A percentile compares a stretch with the other conserved stretches of the same genome.
phyloP scores from a whole-genome alignment of 2,888 invertebrate genomes.

The Papilio demoleus region DNA sequence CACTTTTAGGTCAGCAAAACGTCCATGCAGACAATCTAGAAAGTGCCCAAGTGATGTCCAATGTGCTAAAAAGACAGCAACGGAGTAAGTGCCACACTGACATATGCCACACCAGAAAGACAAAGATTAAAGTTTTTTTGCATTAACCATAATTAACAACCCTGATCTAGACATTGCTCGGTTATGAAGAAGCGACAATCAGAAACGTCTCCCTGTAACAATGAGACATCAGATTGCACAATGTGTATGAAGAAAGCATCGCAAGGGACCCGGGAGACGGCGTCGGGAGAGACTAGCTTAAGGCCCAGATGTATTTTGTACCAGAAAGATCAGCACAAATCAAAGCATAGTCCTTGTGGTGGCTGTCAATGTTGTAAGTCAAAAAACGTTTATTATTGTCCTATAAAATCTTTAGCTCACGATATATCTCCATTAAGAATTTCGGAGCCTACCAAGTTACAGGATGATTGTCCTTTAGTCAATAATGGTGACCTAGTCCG shows the following conservation, averaged over 20 bases:
- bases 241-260: slow-evolving; percentile 25
- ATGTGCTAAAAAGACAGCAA: neutral
- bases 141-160: neutral
- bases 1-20: neutral
- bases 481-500: no score
- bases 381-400: neutral
- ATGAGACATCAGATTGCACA: slow-evolving; percentile 14
- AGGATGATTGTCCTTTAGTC: no score
- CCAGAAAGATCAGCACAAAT: neutral
- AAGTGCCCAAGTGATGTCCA: neutral
- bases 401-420: no score
- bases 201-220: neutral
- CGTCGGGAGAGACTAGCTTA: slow-evolving; percentile 5
- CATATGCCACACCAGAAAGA: neutral
- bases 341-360: neutral
- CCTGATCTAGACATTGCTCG: slow-evolving; percentile 1
- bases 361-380: slow-evolving; percentile 29
- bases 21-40: neutral
- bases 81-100: neutral
- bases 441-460: no score
- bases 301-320: slow-evolving; percentile 1
- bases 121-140: neutral
- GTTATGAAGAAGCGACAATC: neutral
- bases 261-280: slow-evolving; percentile 6
- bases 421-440: no score